Evolutionary conservation across 64 coral and sea anemone genomes (phyloP).

Genomic region (Actinia equina): DNA sequence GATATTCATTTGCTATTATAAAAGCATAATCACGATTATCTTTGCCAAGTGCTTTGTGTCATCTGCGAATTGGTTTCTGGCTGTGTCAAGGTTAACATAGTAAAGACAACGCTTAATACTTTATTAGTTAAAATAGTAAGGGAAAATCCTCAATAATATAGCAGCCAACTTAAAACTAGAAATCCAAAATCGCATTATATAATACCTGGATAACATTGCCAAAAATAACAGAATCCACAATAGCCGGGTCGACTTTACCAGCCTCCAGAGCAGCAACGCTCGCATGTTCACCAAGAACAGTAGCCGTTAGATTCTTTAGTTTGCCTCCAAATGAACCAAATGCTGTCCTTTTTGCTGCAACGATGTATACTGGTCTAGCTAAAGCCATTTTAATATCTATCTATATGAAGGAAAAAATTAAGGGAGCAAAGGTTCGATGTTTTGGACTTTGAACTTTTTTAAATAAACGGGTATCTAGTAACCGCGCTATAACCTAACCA

Average conservation of each 20-base stretch:
- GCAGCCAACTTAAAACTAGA: not conserved
- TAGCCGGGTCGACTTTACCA: constrained; percentile 84
- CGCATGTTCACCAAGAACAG: constrained; percentile 80
- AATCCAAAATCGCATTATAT: not conserved
- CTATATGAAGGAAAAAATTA: no score
- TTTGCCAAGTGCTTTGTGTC: no score
- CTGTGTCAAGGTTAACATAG: no score
- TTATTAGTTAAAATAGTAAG: no score
- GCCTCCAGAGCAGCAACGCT: constrained; percentile 63
- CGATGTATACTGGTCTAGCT: constrained; percentile 85
- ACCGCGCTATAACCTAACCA: no score
- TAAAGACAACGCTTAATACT: no score
- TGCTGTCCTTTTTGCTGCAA: constrained; percentile 96
- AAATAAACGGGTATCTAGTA: no score
- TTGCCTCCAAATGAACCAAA: constrained; percentile 97
- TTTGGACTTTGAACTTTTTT: no score
- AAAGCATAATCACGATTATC: no score
- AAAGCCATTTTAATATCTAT: constrained; percentile 50
- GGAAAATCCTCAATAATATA: not conserved
- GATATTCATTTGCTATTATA: no score
- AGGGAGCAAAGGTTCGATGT: no score
- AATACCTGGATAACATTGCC: constrained; percentile 96
- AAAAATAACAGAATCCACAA: constrained; percentile 87
- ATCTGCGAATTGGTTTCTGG: no score
- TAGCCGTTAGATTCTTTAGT: constrained; percentile 68